Conservation (phyloP, 23 tunicate genomes). For the Styela clava region DNA sequence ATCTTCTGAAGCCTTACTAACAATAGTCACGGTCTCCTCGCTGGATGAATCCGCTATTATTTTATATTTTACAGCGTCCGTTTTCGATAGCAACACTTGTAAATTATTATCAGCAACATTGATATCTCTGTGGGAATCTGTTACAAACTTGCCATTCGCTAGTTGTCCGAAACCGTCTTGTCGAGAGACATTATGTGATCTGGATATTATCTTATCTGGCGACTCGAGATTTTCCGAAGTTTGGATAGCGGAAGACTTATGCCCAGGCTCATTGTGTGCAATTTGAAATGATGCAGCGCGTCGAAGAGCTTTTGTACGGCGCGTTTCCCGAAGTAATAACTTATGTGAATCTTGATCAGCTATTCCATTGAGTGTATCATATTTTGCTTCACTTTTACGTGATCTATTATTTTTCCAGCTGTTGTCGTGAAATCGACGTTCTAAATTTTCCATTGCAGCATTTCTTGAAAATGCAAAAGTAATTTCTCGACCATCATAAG, state of each 20-base stretch:
- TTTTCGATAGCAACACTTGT: background rate
- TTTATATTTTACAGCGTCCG: conserved; percentile 8
- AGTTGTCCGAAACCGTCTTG: background rate
- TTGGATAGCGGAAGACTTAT: background rate
- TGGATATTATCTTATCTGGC: background rate
- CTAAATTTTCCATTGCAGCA: conserved; percentile 25
- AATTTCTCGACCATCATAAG: conserved; percentile 2
- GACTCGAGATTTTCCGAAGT: background rate
- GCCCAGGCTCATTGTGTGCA: background rate
- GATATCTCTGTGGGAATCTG: background rate
- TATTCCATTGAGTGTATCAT: background rate
- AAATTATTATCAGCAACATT: background rate
- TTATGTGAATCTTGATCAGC: background rate
- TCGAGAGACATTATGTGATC: background rate
- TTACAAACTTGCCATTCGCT: background rate
- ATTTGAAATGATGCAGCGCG: background rate
- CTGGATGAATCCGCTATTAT: conserved; percentile 18
- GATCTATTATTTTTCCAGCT: conserved; percentile 16
- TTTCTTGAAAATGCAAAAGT: conserved; percentile 18
- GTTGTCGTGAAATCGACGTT: conserved; percentile 22
- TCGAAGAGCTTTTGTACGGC: background rate
- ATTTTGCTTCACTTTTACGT: background rate
- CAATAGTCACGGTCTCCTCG: conserved; percentile 30
- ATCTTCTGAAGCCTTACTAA: conserved; percentile 4
- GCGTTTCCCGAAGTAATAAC: background rate